A percentile compares a stretch with the other conserved stretches of the same genome.
These are phyloP conservation scores for Brachionus asplanchnoidis DNA, from an alignment of 1,140 invertebrate genomes.

Conservation along the genomic window DNA sequence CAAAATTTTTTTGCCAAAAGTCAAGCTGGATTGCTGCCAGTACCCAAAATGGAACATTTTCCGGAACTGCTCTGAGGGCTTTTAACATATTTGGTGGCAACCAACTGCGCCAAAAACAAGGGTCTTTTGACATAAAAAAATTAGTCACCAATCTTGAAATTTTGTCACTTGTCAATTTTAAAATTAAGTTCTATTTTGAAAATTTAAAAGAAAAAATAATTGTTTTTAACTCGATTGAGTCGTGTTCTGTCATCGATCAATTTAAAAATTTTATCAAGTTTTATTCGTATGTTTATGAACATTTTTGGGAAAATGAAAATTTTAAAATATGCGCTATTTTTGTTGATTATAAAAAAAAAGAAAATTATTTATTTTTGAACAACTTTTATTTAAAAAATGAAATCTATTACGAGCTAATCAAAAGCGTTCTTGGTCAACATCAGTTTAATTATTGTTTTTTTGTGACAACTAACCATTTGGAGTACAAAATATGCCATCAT, in stretches of 20 bases:
- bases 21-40: not conserved
- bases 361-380: constrained; percentile 4
- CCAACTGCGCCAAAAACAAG: not conserved
- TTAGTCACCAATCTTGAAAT: not conserved
- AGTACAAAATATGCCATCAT: not conserved
- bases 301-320: not conserved
- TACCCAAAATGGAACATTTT: not conserved
- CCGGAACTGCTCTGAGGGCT: not conserved
- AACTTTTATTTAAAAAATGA: not conserved
- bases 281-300: not conserved
- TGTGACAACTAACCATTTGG: not conserved
- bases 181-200: not conserved
- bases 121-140: not conserved
- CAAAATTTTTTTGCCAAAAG: not conserved
- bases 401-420: not conserved
- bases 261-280: not conserved
- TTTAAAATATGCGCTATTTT: not conserved
- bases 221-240: not conserved
- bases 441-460: not conserved
- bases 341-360: not conserved
- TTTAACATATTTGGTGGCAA: not conserved
- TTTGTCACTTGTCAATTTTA: not conserved
- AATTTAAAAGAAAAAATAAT: not conserved
- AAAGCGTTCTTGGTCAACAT: not conserved
- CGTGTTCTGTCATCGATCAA: not conserved